Percentiles rank a stretch among this genome's conserved stretches.
Evolutionary conservation across 1,140 invertebrate species (phyloP).

Genomic region (Bombus terrestris): DNA sequence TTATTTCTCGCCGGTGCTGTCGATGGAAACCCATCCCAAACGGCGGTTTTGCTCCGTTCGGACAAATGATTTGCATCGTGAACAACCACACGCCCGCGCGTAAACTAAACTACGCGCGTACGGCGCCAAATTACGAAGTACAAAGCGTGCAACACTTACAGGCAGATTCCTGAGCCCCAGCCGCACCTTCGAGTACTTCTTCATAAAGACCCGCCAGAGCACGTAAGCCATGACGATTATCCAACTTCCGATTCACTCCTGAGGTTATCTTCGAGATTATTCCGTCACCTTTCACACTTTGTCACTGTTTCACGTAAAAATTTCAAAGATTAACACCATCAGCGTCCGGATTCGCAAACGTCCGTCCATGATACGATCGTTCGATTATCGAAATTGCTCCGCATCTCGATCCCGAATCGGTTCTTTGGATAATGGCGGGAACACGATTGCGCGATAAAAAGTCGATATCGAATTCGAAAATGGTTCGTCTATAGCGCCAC

Average conservation of each 20-base stretch:
- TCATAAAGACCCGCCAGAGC: conserved; percentile 82
- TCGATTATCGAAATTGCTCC: conserved; percentile 11
- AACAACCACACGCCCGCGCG: conserved; percentile 3
- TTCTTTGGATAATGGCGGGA: not conserved
- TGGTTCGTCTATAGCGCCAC: not conserved
- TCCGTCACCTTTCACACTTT: not conserved
- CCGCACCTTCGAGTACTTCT: conserved; percentile 82
- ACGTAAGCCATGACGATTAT: conserved; percentile 81
- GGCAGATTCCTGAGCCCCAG: conserved; percentile 80
- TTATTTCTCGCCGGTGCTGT: not conserved
- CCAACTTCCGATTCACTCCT: not conserved
- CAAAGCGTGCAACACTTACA: conserved; percentile 71
- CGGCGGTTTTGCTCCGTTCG: not conserved
- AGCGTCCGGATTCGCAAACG: not conserved
- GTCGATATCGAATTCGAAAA: not conserved
- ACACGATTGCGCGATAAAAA: not conserved
- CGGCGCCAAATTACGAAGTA: conserved; percentile 46
- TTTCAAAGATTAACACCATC: not conserved
- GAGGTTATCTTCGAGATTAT: not conserved
- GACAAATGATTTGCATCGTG: conserved; percentile 19
- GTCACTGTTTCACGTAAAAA: not conserved
- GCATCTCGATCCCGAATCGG: conserved; percentile 33
- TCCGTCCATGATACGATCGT: not conserved
- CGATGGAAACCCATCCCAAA: not conserved
- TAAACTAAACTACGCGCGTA: conserved; percentile 15